Conservation (phyloP, 2,797 vertebrate species). For the Chloroceryle amazona region DNA sequence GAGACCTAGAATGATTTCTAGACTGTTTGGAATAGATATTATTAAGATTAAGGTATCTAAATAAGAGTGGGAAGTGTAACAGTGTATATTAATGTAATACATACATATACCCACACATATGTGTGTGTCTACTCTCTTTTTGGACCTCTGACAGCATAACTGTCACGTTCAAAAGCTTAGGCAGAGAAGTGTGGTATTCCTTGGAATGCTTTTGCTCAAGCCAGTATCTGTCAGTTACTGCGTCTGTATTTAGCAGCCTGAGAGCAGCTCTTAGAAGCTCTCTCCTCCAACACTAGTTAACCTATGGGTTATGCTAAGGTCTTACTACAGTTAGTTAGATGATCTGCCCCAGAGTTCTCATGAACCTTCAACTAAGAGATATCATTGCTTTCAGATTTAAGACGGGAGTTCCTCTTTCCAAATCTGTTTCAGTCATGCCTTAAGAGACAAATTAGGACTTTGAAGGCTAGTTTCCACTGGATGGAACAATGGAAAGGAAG, state of each 20-base stretch:
- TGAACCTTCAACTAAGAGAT: not conserved
- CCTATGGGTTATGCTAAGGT: not conserved
- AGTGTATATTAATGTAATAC: not conserved
- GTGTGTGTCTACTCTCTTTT: not conserved
- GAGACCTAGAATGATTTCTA: not conserved
- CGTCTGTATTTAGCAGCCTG: not conserved
- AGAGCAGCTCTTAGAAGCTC: not conserved
- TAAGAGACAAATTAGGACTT: not conserved
- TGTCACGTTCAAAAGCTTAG: not conserved
- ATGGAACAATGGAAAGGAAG: not conserved
- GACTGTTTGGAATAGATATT: not conserved
- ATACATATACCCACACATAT: rapidly evolving
- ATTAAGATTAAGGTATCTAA: not conserved
- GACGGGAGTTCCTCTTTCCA: not conserved
- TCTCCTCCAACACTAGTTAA: not conserved
- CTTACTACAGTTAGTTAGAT: not conserved
- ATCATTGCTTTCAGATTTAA: not conserved
- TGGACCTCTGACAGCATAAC: not conserved
- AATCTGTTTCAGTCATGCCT: not conserved
- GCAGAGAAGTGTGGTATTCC: not conserved
- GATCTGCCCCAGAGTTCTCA: not conserved
- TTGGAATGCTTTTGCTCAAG: not conserved
- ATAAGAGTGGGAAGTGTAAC: not conserved
- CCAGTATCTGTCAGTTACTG: not conserved
- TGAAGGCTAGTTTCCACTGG: not conserved